Conservation (phyloP, 2,113 vertebrate genomes). For the Vombatus ursinus region DNA sequence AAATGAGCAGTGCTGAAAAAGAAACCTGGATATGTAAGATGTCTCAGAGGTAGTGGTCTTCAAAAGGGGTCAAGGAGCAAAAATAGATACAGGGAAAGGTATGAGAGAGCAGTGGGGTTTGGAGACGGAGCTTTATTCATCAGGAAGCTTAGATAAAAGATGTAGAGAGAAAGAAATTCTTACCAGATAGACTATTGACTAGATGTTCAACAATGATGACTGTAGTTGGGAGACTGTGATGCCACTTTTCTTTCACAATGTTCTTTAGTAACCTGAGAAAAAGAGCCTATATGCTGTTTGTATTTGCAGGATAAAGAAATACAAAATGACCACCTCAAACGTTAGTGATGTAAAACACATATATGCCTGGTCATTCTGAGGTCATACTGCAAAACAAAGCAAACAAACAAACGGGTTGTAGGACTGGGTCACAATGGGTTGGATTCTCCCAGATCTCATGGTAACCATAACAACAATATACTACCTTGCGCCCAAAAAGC, state of each 20-base stretch:
- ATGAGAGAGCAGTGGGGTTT: not conserved
- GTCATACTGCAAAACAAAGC: not conserved
- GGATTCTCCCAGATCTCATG: not conserved
- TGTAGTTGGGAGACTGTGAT: not conserved
- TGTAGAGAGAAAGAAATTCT: not conserved
- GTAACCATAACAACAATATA: not conserved
- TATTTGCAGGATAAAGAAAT: not conserved
- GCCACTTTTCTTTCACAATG: not conserved
- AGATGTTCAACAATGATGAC: not conserved
- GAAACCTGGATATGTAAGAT: not conserved
- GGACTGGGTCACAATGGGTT: not conserved
- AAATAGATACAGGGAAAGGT: not conserved
- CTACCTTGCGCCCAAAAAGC: not conserved
- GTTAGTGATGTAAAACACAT: not conserved
- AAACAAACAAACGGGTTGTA: not conserved
- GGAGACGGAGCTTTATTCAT: not conserved
- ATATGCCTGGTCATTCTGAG: not conserved
- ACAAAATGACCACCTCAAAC: not conserved
- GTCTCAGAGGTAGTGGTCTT: not conserved
- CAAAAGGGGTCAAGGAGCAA: not conserved
- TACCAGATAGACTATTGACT: not conserved
- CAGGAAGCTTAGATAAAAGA: not conserved
- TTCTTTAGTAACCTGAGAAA: not conserved
- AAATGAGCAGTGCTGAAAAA: too few species aligned
- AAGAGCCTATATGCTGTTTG: not conserved